phyloP scores from a whole-genome alignment of 2,888 invertebrate species.

The Hetaerina titia region DNA sequence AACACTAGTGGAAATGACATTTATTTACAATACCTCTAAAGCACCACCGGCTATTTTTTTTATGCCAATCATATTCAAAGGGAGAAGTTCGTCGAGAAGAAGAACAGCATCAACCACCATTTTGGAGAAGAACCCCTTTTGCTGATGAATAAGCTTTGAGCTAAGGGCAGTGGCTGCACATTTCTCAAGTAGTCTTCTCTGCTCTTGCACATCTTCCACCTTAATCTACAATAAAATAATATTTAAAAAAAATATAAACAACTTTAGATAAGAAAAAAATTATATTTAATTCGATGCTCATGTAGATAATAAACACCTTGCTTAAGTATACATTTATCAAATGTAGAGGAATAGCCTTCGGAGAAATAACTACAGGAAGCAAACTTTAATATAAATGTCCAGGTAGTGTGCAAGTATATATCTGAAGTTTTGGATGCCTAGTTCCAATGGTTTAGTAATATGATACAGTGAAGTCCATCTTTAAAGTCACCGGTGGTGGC shows the following conservation, averaged over 20 bases:
- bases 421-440: too few species aligned
- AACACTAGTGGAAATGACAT: slow-evolving; percentile 2
- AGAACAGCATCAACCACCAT: slow-evolving; percentile 99
- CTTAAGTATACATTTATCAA: too few species aligned
- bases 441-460: too few species aligned
- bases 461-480: too few species aligned
- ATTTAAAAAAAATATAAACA: background rate
- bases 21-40: slow-evolving; percentile 75
- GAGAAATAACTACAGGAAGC: too few species aligned
- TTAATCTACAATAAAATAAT: slow-evolving; percentile 68
- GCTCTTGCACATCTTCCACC: slow-evolving; percentile 79
- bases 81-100: slow-evolving; percentile 91
- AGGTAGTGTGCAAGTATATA: too few species aligned
- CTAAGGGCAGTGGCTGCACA: slow-evolving; percentile 98
- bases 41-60: slow-evolving; percentile 91
- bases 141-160: slow-evolving; percentile 97
- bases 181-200: slow-evolving; percentile 85
- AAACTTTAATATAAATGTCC: too few species aligned
- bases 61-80: slow-evolving; percentile 99
- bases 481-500: too few species aligned
- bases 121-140: slow-evolving; percentile 96
- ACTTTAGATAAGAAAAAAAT: background rate
- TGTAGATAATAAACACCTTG: too few species aligned
- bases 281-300: background rate
- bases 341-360: too few species aligned